Evolutionary conservation across 2,113 vertebrate genomes (phyloP).

Genomic region (Panthera leo): DNA sequence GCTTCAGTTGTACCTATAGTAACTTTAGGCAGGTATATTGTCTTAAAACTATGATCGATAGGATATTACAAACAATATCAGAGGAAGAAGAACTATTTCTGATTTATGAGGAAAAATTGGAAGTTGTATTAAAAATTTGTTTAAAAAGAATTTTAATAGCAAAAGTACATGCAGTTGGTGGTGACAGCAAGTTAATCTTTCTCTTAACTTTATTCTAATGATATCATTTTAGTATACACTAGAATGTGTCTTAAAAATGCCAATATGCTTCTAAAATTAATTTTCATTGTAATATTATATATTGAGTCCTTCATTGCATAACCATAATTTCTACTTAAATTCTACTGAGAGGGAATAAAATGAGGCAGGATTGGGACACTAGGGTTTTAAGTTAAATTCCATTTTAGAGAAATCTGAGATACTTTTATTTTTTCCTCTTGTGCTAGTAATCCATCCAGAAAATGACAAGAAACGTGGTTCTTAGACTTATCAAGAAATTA

Average conservation of each 20-base stretch:
- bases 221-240: not conserved
- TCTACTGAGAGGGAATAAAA: slow-evolving; percentile 15
- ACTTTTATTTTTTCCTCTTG: not conserved
- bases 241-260: slow-evolving; percentile 27
- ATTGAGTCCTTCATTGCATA: not conserved
- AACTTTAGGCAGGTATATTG: not conserved
- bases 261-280: not conserved
- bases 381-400: slow-evolving; percentile 49
- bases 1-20: not conserved
- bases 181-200: not conserved
- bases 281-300: not conserved
- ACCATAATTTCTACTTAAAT: slow-evolving; percentile 32
- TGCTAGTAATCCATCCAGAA: slow-evolving; percentile 31
- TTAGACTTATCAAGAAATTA: not conserved
- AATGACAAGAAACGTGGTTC: slow-evolving; percentile 11
- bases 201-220: slow-evolving; percentile 9
- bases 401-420: slow-evolving; percentile 26
- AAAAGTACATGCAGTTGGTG: not conserved
- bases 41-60: not conserved
- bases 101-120: not conserved
- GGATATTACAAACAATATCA: not conserved
- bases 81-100: not conserved
- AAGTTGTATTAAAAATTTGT: not conserved
- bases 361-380: slow-evolving; percentile 4
- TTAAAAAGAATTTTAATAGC: not conserved